Conservation (phyloP, 2,888 invertebrate species). For the Drosophila neonasuta region DNA sequence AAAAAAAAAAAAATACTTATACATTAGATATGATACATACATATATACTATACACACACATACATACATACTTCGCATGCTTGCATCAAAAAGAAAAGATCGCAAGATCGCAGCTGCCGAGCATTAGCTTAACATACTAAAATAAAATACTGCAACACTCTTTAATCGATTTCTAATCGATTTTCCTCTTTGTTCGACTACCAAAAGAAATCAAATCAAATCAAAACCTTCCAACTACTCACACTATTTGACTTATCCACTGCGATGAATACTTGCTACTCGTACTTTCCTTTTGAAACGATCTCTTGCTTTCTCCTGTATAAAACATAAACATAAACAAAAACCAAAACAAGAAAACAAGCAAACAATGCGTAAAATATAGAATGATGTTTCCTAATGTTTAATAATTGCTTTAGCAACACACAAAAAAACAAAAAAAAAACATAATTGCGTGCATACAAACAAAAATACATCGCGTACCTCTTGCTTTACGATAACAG, state of each 20-base stretch:
- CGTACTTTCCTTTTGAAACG: conserved; percentile 30
- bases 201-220: conserved; percentile 31
- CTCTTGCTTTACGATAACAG: conserved; percentile 75
- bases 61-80: conserved; percentile 1
- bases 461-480: conserved; percentile 76
- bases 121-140: conserved; percentile 2
- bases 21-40: conserved; percentile 39
- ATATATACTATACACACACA: conserved; percentile 40
- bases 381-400: conserved; percentile 64
- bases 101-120: background rate
- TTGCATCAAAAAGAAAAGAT: background rate
- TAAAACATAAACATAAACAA: conserved; percentile 1
- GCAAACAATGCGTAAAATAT: conserved; percentile 23
- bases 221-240: conserved; percentile 48
- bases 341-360: background rate
- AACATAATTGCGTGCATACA: conserved; percentile 46
- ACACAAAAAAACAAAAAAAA: conserved; percentile 34
- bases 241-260: conserved; percentile 9
- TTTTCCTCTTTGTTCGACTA: conserved; percentile 24
- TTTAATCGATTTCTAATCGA: conserved; percentile 29
- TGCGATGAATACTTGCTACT: conserved; percentile 7
- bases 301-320: conserved; percentile 55
- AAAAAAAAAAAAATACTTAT: conserved; percentile 13
- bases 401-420: conserved; percentile 69
- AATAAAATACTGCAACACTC: conserved; percentile 4